Conservation (phyloP, 2,113 vertebrate genomes). For the Labrus mixtus region DNA sequence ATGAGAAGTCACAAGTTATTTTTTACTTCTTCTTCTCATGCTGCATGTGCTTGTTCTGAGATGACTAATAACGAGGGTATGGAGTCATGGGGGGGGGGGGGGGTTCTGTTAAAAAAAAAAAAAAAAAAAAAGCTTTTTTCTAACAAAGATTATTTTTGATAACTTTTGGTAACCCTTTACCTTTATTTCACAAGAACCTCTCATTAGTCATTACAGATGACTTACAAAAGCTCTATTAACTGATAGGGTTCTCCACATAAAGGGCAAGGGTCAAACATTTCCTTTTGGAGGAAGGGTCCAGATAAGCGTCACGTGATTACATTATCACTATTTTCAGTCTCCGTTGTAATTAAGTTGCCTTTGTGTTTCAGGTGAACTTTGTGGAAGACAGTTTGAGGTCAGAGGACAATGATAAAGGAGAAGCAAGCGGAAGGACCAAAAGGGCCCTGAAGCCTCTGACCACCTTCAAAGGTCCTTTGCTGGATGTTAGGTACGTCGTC, state of each 20-base stretch:
- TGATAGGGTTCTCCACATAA: conserved; percentile 22
- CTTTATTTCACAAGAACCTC: conserved; percentile 1
- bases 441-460: conserved; percentile 89
- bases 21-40: conserved; percentile 28
- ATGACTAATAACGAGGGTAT: conserved; percentile 18
- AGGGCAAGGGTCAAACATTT: conserved; percentile 41
- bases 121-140: not conserved
- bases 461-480: conserved; percentile 92
- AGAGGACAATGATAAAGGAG: conserved; percentile 90
- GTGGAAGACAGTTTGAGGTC: conserved; percentile 86
- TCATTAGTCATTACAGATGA: conserved; percentile 17
- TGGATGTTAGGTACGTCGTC: conserved; percentile 91
- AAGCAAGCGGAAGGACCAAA: conserved; percentile 85
- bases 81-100: not conserved
- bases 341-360: conserved; percentile 59
- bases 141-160: conserved; percentile 7
- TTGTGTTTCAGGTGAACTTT: conserved; percentile 87
- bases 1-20: conserved; percentile 44
- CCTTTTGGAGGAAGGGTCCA: conserved; percentile 18
- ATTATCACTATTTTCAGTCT: not conserved
- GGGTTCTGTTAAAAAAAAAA: not conserved
- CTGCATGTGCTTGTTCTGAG: conserved; percentile 5
- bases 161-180: not conserved
- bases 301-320: conserved; percentile 27
- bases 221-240: conserved; percentile 27